A percentile compares a stretch with the other conserved stretches of the same genome.
Conservation (phyloP, 2,113 vertebrate species). For the Tichodroma muraria region DNA sequence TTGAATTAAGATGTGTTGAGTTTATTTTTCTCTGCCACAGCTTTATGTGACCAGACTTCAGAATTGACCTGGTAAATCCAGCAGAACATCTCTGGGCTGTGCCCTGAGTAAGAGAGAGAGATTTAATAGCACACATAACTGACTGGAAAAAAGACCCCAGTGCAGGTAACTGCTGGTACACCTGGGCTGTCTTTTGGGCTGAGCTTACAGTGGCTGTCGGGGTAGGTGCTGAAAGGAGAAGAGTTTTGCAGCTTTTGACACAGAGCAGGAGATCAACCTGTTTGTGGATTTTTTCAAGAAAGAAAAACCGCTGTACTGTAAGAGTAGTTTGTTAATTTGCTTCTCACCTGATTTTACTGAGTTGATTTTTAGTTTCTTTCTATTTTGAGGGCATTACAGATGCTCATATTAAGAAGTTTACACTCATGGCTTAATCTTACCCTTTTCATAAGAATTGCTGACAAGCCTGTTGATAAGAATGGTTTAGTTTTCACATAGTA, state of each 20-base stretch:
- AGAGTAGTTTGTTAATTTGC: not conserved
- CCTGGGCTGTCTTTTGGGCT: not conserved
- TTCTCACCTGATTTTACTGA: not conserved
- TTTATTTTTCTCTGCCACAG: conserved; percentile 1
- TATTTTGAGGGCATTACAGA: not conserved
- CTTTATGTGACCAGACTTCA: not conserved
- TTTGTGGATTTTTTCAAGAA: not conserved
- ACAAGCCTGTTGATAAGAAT: not conserved
- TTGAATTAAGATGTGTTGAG: not conserved
- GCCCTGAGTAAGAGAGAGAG: not conserved
- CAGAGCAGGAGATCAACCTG: not conserved
- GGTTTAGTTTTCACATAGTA: not conserved
- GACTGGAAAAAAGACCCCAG: not conserved
- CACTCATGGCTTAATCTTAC: not conserved
- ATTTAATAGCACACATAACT: not conserved
- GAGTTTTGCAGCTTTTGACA: not conserved
- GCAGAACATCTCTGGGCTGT: not conserved
- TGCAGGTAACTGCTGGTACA: not conserved
- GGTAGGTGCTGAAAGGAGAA: not conserved
- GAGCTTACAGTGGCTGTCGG: not conserved
- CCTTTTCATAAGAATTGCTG: not conserved
- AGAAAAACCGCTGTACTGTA: not conserved
- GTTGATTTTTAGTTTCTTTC: not conserved
- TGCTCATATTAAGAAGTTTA: not conserved
- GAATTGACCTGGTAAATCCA: not conserved